Conservation (phyloP, 2,113 vertebrate species). For the Piprites chloris region DNA sequence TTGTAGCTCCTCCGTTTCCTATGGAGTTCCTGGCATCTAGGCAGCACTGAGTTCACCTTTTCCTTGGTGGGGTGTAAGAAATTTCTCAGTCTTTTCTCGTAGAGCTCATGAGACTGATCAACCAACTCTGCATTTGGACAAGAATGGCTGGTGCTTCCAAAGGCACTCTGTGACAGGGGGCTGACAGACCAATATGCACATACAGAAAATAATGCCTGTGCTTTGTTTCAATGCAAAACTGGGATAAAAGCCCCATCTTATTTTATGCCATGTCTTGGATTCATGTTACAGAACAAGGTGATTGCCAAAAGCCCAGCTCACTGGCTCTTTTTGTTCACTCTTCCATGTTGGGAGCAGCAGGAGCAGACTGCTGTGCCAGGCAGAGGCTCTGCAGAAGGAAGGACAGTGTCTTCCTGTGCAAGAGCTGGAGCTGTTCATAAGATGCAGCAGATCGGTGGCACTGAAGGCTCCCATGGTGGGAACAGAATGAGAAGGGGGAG, state of each 20-base stretch:
- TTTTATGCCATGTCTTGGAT: not conserved
- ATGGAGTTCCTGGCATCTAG: not conserved
- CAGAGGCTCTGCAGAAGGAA: not conserved
- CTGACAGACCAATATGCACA: not conserved
- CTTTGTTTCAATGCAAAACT: not conserved
- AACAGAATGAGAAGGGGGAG: not conserved
- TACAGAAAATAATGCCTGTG: not conserved
- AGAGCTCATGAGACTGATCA: not conserved
- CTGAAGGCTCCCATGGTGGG: not conserved
- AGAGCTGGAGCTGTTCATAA: not conserved
- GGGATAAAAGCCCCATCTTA: rapidly evolving
- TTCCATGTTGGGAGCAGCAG: not conserved
- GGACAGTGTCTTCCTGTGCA: not conserved
- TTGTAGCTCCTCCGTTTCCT: not conserved
- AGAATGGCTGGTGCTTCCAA: not conserved
- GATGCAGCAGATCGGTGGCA: not conserved
- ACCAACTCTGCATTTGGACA: not conserved
- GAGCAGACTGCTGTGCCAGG: not conserved
- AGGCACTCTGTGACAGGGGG: not conserved
- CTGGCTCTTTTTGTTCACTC: not conserved
- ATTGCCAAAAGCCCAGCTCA: not conserved
- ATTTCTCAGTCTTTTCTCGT: not conserved
- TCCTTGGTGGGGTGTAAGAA: not conserved
- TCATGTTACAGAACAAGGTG: not conserved
- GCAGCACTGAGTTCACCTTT: not conserved